A percentile compares a stretch with the other conserved stretches of the same genome.
These are phyloP conservation scores for Linyphia triangularis DNA, from an alignment of 2,888 invertebrate genomes.

Conservation along the genomic window DNA sequence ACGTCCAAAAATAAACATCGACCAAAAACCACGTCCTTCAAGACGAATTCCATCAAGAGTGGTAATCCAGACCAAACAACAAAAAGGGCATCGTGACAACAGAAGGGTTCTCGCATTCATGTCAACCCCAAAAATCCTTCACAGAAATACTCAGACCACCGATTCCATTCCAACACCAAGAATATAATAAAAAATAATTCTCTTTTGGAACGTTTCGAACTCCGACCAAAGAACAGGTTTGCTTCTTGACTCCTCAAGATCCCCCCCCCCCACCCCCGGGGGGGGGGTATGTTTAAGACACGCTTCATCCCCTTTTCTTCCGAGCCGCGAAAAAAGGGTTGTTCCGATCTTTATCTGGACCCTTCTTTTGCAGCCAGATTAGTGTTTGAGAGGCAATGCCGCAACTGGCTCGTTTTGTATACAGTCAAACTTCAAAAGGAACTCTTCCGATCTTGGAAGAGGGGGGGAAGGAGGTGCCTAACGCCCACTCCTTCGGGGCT, in stretches of 20 bases:
- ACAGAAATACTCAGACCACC: too few relatives aligned
- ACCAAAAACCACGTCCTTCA: too few relatives aligned
- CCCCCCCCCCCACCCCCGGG: neutral
- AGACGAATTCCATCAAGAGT: too few relatives aligned
- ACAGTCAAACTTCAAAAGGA: conserved; percentile 11
- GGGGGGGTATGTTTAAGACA: neutral
- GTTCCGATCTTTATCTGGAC: conserved; percentile 66
- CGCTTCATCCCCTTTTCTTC: conserved; percentile 3
- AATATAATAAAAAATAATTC: conserved; percentile 4
- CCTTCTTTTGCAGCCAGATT: conserved; percentile 67
- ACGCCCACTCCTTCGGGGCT: conserved; percentile 63
- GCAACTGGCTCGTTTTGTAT: conserved; percentile 31
- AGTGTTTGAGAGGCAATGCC: conserved; percentile 51
- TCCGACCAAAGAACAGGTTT: neutral
- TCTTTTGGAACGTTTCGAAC: neutral
- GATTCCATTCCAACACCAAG: neutral
- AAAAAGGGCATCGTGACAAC: neutral
- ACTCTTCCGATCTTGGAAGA: neutral
- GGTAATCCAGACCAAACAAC: neutral
- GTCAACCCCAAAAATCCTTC: conserved; percentile 12
- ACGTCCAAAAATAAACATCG: too few relatives aligned
- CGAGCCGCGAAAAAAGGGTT: conserved; percentile 71
- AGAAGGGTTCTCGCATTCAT: conserved; percentile 11
- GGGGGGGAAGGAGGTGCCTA: conserved; percentile 5
- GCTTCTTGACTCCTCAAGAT: conserved; percentile 15